Percentiles rank a stretch among this genome's conserved stretches.
phyloP scores from a whole-genome alignment of 2,113 vertebrate species.

The Gymnobelideus leadbeateri region DNA sequence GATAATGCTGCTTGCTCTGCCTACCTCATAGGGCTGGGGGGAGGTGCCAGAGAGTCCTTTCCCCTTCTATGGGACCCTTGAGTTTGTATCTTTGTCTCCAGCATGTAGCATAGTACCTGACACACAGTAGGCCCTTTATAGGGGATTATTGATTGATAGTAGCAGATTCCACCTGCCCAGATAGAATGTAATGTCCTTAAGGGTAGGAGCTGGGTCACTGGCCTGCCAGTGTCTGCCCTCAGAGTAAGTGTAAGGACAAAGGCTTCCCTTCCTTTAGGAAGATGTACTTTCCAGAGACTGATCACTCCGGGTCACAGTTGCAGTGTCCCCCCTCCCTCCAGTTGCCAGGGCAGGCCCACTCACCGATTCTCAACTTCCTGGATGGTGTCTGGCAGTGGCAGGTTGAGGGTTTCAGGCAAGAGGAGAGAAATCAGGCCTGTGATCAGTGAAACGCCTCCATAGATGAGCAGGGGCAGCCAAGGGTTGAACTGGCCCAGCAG shows the following conservation, averaged over 20 bases:
- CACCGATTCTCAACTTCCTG: conserved; percentile 56
- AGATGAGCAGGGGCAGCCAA: conserved; percentile 48
- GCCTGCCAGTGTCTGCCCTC: not conserved
- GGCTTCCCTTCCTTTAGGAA: not conserved
- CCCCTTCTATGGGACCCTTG: not conserved
- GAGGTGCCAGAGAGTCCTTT: not conserved
- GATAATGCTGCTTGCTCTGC: not conserved
- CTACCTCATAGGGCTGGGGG: not conserved
- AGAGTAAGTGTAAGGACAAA: not conserved
- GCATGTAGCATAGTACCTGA: no score
- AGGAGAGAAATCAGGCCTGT: not conserved
- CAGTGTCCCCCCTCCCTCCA: not conserved
- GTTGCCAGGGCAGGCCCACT: not conserved
- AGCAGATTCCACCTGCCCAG: not conserved
- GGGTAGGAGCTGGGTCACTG: not conserved
- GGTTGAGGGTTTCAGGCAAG: conserved; percentile 56
- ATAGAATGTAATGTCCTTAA: fast-evolving
- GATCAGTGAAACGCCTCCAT: fast-evolving
- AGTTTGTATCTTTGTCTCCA: not conserved
- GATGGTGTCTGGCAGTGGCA: conserved; percentile 64
- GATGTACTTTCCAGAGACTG: not conserved
- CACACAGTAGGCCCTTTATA: not conserved
- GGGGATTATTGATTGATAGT: not conserved
- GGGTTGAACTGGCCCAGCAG: not conserved
- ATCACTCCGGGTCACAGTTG: no score